Conservation (phyloP, 2,797 vertebrate species). For the Pagetopsis macropterus region DNA sequence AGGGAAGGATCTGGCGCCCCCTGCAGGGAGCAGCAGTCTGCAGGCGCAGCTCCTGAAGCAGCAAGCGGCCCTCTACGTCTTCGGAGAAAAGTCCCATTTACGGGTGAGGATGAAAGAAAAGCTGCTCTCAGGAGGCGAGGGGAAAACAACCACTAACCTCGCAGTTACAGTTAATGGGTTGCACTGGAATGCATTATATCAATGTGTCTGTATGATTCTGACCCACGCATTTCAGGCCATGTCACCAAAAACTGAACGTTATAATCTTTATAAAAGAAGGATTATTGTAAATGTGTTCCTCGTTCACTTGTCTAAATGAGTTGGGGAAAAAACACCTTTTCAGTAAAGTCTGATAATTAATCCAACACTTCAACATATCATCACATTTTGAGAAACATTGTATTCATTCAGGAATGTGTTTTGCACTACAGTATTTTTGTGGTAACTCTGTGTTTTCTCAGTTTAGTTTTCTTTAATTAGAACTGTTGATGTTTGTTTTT, state of each 20-base stretch:
- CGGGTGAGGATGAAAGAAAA: slow-evolving; percentile 82
- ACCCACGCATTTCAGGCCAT: background rate
- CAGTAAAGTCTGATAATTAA: background rate
- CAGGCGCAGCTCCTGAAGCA: slow-evolving; percentile 93
- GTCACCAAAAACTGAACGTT: background rate
- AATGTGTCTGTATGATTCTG: background rate
- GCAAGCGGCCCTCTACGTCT: slow-evolving; percentile 94
- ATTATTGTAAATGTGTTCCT: background rate
- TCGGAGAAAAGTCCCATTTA: slow-evolving; percentile 98
- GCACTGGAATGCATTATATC: background rate
- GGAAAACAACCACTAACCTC: background rate
- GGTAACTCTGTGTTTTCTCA: background rate
- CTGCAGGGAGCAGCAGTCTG: slow-evolving; percentile 86
- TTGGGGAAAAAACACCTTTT: background rate
- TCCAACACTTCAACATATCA: background rate
- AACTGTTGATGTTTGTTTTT: background rate
- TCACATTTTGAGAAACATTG: no score
- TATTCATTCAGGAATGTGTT: no score
- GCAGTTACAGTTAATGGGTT: background rate
- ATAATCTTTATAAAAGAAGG: background rate
- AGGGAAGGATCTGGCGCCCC: slow-evolving; percentile 89
- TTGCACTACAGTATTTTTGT: background rate
- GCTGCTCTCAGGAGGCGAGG: background rate
- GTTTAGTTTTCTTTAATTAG: background rate
- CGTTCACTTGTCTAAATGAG: background rate